Evolutionary conservation across 35 echinoderm and acorn worm genomes (phyloP).

Genomic region (Diadema setosum): DNA sequence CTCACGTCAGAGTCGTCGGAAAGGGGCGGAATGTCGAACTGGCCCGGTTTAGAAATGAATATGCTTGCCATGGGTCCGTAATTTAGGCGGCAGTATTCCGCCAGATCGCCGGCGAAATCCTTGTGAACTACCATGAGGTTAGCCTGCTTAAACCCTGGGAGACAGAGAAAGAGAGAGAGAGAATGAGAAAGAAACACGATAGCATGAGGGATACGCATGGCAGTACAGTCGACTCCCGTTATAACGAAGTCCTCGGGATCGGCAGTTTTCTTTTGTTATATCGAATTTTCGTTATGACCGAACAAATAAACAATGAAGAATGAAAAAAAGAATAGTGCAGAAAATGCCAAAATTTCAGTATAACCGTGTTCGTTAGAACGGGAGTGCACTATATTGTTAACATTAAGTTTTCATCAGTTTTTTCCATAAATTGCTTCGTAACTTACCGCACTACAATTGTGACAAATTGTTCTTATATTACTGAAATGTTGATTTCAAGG

Average conservation of each 20-base stretch:
- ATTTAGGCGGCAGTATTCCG: background rate
- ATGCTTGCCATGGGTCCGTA: background rate
- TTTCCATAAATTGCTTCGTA: no score
- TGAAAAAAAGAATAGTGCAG: background rate
- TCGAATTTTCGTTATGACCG: background rate
- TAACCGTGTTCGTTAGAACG: no score
- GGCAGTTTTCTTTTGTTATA: background rate
- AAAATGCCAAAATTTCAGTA: background rate
- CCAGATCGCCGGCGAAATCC: background rate
- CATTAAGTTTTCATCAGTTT: no score
- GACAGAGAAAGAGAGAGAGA: background rate
- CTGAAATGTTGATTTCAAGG: no score
- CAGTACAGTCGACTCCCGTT: background rate
- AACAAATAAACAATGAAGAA: background rate
- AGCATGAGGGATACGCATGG: background rate
- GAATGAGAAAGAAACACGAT: background rate
- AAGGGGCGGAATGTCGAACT: background rate
- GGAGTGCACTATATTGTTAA: no score
- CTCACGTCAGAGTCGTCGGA: background rate
- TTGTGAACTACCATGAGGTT: background rate
- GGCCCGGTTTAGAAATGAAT: background rate
- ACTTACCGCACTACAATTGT: no score
- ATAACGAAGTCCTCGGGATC: background rate
- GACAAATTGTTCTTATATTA: no score
- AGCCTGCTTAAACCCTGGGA: background rate